Conservation (phyloP, 1,140 invertebrate genomes). For the Orussus abietinus region DNA sequence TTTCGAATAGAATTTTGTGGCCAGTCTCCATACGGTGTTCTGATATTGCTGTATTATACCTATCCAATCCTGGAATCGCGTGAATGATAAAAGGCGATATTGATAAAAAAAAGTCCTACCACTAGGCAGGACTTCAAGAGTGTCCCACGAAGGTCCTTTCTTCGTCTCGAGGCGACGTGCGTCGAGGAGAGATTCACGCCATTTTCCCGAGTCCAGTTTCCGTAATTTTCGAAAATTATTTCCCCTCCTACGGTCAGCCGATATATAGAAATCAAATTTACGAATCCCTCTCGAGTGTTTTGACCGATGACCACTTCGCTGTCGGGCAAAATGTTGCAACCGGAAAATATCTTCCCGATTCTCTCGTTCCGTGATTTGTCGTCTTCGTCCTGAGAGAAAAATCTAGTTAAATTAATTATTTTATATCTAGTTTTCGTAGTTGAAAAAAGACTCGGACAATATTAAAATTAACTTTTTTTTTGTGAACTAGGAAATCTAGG, state of each 20-base stretch:
- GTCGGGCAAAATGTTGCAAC: constrained; percentile 26
- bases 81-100: too few species aligned
- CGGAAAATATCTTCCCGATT: constrained; percentile 20
- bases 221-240: constrained; percentile 26
- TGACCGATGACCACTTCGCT: constrained; percentile 29
- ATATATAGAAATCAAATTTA: constrained; percentile 29
- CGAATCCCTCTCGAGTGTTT: constrained; percentile 6
- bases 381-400: too few species aligned
- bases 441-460: too few species aligned
- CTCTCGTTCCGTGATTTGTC: too few species aligned
- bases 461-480: too few species aligned
- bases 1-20: too few species aligned
- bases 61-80: too few species aligned
- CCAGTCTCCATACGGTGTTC: too few species aligned
- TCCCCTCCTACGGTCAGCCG: constrained; percentile 21
- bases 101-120: constrained; percentile 24
- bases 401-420: too few species aligned
- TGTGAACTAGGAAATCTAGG: too few species aligned
- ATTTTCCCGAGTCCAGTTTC: constrained; percentile 24
- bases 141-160: constrained; percentile 28
- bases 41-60: too few species aligned
- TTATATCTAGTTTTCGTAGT: too few species aligned
- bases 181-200: constrained; percentile 20
- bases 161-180: constrained; percentile 21
- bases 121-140: constrained; percentile 33